Percentiles rank a stretch among this genome's conserved stretches.
phyloP scores from a whole-genome alignment of 2,113 vertebrate species.

The Oncorhynchus nerka region DNA sequence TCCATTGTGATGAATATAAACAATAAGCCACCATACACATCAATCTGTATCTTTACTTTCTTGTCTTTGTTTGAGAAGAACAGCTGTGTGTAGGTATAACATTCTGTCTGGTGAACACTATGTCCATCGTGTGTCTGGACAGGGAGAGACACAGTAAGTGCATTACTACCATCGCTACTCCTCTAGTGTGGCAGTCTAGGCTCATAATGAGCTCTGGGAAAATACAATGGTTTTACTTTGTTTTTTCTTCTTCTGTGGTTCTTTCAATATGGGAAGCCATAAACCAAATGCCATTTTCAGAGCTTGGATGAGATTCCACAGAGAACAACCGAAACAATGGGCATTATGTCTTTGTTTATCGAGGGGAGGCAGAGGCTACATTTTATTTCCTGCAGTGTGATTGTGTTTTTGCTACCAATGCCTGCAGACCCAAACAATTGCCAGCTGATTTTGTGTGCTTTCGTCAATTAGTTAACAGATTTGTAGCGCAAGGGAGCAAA shows the following conservation, averaged over 20 bases:
- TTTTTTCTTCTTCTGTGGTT: neutral
- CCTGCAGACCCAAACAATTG: slow-evolving; percentile 29
- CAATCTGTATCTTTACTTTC: no score
- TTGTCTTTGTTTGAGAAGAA: no score
- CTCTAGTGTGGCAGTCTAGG: neutral
- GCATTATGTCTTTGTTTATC: slow-evolving; percentile 29
- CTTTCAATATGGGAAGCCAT: neutral
- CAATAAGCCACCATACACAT: slow-evolving; percentile 1
- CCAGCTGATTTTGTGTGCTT: slow-evolving; percentile 24
- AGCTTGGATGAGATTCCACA: neutral
- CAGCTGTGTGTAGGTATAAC: neutral
- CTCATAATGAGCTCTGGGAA: neutral
- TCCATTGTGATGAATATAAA: slow-evolving; percentile 28
- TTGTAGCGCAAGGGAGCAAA: slow-evolving; percentile 19
- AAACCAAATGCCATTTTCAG: neutral
- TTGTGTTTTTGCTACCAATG: slow-evolving; percentile 12
- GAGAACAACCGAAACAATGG: slow-evolving; percentile 12
- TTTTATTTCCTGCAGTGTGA: slow-evolving; percentile 14
- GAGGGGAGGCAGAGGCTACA: slow-evolving; percentile 11
- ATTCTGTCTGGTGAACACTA: neutral
- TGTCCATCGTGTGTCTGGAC: neutral
- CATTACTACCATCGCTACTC: no score
- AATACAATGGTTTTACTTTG: neutral
- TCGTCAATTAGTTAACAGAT: slow-evolving; percentile 30
- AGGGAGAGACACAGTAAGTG: neutral